A percentile compares a stretch with the other conserved stretches of the same genome.
Conservation (phyloP, 2,113 vertebrate genomes). For the Hiodon tergisus region DNA sequence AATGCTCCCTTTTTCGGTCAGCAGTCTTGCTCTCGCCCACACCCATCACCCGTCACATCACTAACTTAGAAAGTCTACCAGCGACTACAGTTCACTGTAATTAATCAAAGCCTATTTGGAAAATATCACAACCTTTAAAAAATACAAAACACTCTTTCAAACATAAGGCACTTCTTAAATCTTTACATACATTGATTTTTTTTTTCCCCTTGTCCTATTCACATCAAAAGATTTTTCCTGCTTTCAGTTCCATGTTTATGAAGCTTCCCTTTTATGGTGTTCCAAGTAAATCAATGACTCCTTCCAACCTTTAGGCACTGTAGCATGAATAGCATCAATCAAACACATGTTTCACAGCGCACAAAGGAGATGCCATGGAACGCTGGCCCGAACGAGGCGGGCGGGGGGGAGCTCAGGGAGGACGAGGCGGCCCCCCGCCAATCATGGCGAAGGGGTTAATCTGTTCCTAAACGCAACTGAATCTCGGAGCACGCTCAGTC, state of each 20-base stretch:
- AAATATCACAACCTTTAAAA: constrained; percentile 10
- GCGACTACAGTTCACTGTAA: not conserved
- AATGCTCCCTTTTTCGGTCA: no score
- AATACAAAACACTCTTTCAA: not conserved
- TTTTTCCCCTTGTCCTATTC: not conserved
- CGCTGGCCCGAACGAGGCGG: no score
- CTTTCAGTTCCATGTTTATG: constrained; percentile 1
- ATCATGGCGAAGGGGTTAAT: constrained; percentile 3
- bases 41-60: not conserved
- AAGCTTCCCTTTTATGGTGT: constrained; percentile 16
- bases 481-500: not conserved
- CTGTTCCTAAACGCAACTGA: constrained; percentile 5
- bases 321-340: constrained; percentile 10
- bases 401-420: not conserved
- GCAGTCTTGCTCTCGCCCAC: no score
- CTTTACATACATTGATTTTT: constrained; percentile 4
- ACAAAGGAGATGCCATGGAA: not conserved
- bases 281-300: constrained; percentile 16
- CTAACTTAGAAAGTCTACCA: not conserved
- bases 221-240: not conserved
- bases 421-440: not conserved
- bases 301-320: constrained; percentile 5
- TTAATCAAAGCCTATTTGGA: constrained; percentile 6
- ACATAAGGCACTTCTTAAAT: constrained; percentile 14
- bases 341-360: not conserved